Percentiles rank a stretch among this genome's conserved stretches.
These are phyloP conservation scores for Brenthis daphne DNA, from an alignment of 2,888 invertebrate species.

Conservation along the genomic window DNA sequence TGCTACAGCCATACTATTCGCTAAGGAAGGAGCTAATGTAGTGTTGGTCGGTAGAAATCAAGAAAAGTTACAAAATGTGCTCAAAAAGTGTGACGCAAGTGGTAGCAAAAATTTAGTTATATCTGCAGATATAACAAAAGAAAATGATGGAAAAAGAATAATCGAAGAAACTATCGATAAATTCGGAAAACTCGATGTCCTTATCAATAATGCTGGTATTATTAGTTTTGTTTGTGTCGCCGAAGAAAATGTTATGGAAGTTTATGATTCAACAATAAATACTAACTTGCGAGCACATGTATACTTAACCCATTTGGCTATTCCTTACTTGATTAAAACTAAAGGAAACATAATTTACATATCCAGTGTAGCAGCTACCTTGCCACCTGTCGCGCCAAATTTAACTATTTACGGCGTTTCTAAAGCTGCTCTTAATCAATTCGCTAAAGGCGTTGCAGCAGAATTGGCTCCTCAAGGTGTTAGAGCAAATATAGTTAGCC, in stretches of 20 bases:
- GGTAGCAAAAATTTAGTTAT: conserved; percentile 45
- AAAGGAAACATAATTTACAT: conserved; percentile 57
- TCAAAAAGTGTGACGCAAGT: conserved; percentile 39
- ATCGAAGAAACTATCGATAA: conserved; percentile 47
- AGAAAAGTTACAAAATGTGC: conserved; percentile 45
- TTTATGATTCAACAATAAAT: conserved; percentile 48
- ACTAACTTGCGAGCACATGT: conserved; percentile 49
- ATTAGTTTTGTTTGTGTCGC: conserved; percentile 34
- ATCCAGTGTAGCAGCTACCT: conserved; percentile 47
- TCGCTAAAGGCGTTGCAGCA: conserved; percentile 86
- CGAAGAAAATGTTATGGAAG: conserved; percentile 42
- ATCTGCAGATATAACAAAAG: conserved; percentile 50
- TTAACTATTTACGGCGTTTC: conserved; percentile 82
- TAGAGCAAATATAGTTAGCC: conserved; percentile 86
- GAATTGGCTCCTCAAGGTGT: conserved; percentile 83
- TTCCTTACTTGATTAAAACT: conserved; percentile 47
- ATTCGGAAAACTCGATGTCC: conserved; percentile 52
- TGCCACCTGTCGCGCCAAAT: conserved; percentile 4
- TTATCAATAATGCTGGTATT: conserved; percentile 56
- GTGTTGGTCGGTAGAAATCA: conserved; percentile 50
- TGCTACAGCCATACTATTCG: conserved; percentile 44
- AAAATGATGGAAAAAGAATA: conserved; percentile 45
- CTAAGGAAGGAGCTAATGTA: conserved; percentile 49
- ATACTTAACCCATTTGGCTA: conserved; percentile 46
- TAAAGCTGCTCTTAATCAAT: conserved; percentile 88